Percentiles rank a stretch among this genome's conserved stretches.
Evolutionary conservation across 1,140 invertebrate species (phyloP).

Genomic region (Drosophila mauritiana): DNA sequence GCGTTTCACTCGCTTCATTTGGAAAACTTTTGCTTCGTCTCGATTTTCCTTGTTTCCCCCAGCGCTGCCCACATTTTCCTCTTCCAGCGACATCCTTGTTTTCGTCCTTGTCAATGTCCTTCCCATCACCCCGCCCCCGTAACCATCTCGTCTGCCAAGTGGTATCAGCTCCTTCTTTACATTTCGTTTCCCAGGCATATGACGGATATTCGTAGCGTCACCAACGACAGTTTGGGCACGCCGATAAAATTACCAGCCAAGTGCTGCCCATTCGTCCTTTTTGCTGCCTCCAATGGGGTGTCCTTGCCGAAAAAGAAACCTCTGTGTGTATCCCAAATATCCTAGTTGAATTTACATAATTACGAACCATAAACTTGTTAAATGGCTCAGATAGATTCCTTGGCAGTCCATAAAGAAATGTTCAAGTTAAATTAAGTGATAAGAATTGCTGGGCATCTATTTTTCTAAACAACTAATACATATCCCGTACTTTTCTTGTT

Average conservation of each 20-base stretch:
- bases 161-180: neutral
- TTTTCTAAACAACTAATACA: too few species aligned
- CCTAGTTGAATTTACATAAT: too few species aligned
- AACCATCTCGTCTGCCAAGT: neutral
- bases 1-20: slow-evolving; percentile 43
- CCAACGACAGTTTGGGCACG: slow-evolving; percentile 1
- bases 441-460: too few species aligned
- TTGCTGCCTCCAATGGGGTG: neutral
- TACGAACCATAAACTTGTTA: too few species aligned
- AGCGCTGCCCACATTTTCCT: neutral
- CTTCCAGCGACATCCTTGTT: neutral
- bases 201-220: slow-evolving; percentile 1
- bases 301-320: neutral
- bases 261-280: neutral
- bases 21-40: slow-evolving; percentile 13
- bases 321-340: too few species aligned
- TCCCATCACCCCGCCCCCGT: neutral
- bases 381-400: too few species aligned
- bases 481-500: too few species aligned
- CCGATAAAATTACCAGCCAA: neutral
- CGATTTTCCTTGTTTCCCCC: neutral
- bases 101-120: slow-evolving; percentile 9
- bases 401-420: too few species aligned
- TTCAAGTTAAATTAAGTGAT: too few species aligned
- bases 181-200: slow-evolving; percentile 4